Conservation (phyloP, 2,113 vertebrate genomes). For the Delphinus delphis region DNA sequence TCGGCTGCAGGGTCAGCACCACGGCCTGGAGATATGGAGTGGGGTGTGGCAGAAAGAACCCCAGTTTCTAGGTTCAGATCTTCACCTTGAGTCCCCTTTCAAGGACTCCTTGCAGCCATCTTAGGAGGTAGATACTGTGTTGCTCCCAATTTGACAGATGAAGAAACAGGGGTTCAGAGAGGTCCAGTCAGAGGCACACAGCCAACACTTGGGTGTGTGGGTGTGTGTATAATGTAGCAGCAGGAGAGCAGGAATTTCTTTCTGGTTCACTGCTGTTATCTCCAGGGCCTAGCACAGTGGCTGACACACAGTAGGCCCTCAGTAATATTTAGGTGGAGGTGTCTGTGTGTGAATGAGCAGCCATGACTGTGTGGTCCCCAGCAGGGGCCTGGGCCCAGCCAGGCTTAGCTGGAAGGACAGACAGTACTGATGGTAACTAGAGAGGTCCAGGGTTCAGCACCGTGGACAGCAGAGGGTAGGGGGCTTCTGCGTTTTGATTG, state of each 20-base stretch:
- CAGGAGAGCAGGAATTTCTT: not conserved
- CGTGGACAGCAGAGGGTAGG: not conserved
- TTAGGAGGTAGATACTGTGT: not conserved
- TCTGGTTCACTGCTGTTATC: not conserved
- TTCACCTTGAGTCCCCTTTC: not conserved
- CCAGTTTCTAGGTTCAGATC: not conserved
- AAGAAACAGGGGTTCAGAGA: not conserved
- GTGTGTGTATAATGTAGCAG: not conserved
- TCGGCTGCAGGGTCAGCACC: not conserved
- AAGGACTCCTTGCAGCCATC: not conserved
- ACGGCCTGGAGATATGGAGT: not conserved
- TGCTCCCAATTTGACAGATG: not conserved
- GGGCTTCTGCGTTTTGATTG: not conserved
- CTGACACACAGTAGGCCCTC: not conserved
- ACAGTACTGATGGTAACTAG: accelerated
- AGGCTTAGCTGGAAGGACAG: not conserved
- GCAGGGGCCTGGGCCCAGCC: not conserved
- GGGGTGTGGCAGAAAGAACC: not conserved
- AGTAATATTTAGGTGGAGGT: too few species aligned
- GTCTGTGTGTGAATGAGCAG: not conserved
- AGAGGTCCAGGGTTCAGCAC: not conserved
- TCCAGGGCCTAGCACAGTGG: not conserved
- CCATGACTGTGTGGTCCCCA: too few species aligned
- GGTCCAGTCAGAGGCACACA: not conserved
- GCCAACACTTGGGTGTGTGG: not conserved